These are phyloP conservation scores for Acanthosepion pharaonis DNA, from an alignment of 2,888 invertebrate genomes.

Conservation along the genomic window DNA sequence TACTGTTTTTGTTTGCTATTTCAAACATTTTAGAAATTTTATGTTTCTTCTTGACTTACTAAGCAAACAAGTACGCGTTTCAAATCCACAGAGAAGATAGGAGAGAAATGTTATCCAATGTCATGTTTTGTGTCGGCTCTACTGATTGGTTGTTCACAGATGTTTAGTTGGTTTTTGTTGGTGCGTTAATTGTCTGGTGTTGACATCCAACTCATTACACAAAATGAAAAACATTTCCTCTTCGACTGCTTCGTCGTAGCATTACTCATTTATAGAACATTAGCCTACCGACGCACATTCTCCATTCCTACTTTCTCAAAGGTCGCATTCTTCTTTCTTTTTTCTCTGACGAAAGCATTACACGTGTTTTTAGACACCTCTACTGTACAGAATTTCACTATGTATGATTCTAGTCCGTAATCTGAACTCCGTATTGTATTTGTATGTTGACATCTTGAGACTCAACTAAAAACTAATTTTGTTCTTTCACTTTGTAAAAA, in stretches of 20 bases:
- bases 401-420: not conserved
- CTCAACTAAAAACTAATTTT: not conserved
- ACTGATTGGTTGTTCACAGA: not conserved
- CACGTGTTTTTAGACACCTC: not conserved
- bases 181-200: slow-evolving; percentile 10
- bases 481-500: too few species aligned
- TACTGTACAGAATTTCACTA: not conserved
- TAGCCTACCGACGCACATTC: not conserved
- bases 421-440: not conserved
- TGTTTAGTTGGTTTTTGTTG: slow-evolving; percentile 9
- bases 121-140: slow-evolving; percentile 16
- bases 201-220: slow-evolving; percentile 6
- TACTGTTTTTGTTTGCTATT: too few species aligned
- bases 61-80: not conserved
- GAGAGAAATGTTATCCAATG: not conserved
- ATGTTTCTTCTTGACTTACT: not conserved
- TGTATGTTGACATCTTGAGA: not conserved
- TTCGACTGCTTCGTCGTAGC: not conserved
- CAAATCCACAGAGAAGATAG: not conserved
- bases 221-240: not conserved
- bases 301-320: not conserved
- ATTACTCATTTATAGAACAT: not conserved
- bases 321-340: too few species aligned
- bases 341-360: not conserved
- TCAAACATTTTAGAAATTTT: too few species aligned